Base-by-base conservation (phyloP, 2,888 invertebrate genomes). In the Drosophila incognita region DNA sequence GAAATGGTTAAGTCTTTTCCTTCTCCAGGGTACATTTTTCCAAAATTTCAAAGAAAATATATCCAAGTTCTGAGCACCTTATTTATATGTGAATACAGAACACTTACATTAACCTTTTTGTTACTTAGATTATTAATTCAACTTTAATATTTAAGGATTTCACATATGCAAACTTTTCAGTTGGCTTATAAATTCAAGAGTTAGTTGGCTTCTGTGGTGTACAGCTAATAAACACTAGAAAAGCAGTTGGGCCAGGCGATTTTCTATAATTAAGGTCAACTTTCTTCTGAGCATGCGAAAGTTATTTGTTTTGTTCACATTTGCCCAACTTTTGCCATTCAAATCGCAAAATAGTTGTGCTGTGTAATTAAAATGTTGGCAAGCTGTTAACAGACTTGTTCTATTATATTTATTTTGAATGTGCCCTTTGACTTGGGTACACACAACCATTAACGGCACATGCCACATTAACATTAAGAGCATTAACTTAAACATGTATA, bases 61-160 rank as follows among this genome's bases (percentile, higher is more conserved):
- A 13, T 21, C 4, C 0, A 13, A 46, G 6, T 13, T 21, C 6
- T 7, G n/a, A n/a, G n/a, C n/a, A n/a, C n/a, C n/a, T n/a, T 27
- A 27, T 27, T 3, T 3, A 27, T 27, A 3, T 27, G 27, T 27
- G 27, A 27, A 27, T 27, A 27, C 4, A 27, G 46, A n/a, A n/a
- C 40, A 4, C n/a, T 42, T 36, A 6, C 35, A 6, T 36, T 15
- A 36, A 13, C 15, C 36, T 15, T 6, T 36, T 36, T 42, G 42
- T 21, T 42, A 42, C 6, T 13, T 42, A 42, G 6, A 7, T 13
- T 13, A 13, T 13, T 6, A 3, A 42, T 42, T 13, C 3, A 21
- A 2, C 13, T 21, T 6, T 13, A 13, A 46, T 13, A 3, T 42
- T 42, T 13, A 13, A 13, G 13, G 1, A 13, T 13, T n/a, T 21